These are phyloP conservation scores for Caenorhabditis imperialis DNA, from an alignment of 2,888 invertebrate species.

Conservation along the genomic window DNA sequence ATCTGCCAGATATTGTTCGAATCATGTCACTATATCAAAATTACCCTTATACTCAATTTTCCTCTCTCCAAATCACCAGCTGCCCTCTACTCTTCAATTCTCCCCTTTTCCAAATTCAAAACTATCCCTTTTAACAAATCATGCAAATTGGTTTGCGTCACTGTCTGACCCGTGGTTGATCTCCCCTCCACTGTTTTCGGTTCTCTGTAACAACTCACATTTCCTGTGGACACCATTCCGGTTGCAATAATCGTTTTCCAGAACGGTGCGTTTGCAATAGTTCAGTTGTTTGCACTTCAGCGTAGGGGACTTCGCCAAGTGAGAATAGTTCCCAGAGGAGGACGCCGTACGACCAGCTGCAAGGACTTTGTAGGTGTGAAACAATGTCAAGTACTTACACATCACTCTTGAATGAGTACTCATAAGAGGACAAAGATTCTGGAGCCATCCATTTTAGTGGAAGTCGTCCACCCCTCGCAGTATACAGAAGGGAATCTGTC, in stretches of 20 bases:
- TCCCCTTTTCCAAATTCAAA: too few species aligned
- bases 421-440: constrained; percentile 66
- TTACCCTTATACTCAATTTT: too few species aligned
- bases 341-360: constrained; percentile 73
- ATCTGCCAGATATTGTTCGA: too few species aligned
- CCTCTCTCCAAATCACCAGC: too few species aligned
- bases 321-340: constrained; percentile 73
- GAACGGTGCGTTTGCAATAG: constrained; percentile 60
- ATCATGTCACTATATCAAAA: too few species aligned
- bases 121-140: too few species aligned
- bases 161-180: too few species aligned
- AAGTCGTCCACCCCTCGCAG: constrained; percentile 70
- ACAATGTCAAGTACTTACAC: constrained; percentile 57
- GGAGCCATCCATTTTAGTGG: constrained; percentile 75
- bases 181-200: too few species aligned
- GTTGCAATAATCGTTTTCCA: constrained; percentile 67
- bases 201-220: constrained; percentile 67
- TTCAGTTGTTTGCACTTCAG: constrained; percentile 66
- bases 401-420: constrained; percentile 73
- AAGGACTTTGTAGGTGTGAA: constrained; percentile 5
- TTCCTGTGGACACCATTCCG: constrained; percentile 68
- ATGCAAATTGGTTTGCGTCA: too few species aligned
- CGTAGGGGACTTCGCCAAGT: constrained; percentile 72
- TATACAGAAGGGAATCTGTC: constrained; percentile 71
- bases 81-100: too few species aligned